Base-by-base conservation (phyloP, 2,888 invertebrate species). In the Andrena praecox region DNA sequence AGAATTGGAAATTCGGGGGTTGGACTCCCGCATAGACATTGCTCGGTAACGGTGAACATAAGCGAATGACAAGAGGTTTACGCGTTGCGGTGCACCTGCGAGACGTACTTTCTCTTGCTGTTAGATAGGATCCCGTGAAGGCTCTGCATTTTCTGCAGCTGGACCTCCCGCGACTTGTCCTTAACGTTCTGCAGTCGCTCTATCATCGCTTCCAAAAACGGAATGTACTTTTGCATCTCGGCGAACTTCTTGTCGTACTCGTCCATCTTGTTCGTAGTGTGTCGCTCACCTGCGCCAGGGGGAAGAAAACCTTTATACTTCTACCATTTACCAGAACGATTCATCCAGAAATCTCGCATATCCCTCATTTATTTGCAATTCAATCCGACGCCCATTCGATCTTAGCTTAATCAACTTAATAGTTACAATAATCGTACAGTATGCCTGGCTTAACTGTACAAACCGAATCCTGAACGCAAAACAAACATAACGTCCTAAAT, bases 161-260 rank as follows among this genome's bases (percentile, higher is more conserved):
- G 96, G 4, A 95, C 95, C 29, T 90, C 85, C 33, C 96, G 94
- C 73, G 95, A 95, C 80, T 95, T 95, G 35, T 92, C 89, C 75
- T 95, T 94, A 20, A 95, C 95, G 87, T 94, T 95, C 91, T 96
- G 96, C 88, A 96, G 93, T 90, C 96, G 95, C 64, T 94, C 94
- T 90, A 97, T 97, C 95, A 97, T 96, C 86, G 94, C 95, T 91
- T 96, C 96, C 92, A 97, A 93, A 91, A 97, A 97, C n/a, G 97
- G 97, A 89, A 97, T 95, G 94, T 96, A 96, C 89, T 95, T 95
- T 94, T 96, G 96, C 95, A 97, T 95, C 91, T 96, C 96, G 87
- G 95, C 95, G 92, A 96, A 95, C 94, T 96, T 96, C 82, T 91
- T 93, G 82, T 95, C 95, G 94, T 96, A 96, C 68, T 95, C 95